phyloP scores from a whole-genome alignment of 2,797 vertebrate genomes.

The Enteromius paludinosus region DNA sequence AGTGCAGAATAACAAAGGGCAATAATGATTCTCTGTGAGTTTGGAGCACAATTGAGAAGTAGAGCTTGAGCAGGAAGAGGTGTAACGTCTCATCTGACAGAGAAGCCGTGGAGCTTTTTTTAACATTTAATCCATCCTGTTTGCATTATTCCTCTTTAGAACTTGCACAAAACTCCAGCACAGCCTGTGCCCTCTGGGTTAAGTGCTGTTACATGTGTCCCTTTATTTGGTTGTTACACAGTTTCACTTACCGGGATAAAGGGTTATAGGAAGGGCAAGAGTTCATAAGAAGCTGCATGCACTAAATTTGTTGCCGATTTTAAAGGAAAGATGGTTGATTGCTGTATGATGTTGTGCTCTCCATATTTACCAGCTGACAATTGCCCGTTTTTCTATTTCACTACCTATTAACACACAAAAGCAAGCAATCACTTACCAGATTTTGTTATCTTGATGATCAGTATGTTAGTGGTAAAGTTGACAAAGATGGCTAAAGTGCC shows the following conservation, averaged over 20 bases:
- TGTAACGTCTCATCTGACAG: constrained; percentile 74
- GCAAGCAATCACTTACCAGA: background rate
- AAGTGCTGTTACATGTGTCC: constrained; percentile 41
- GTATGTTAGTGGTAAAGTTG: background rate
- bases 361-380: background rate
- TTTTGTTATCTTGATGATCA: background rate
- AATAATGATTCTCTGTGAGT: constrained; percentile 44
- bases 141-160: constrained; percentile 44
- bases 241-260: constrained; percentile 10
- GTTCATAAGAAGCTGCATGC: constrained; percentile 17
- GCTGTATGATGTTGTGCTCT: background rate
- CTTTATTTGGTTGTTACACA: constrained; percentile 31
- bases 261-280: constrained; percentile 28
- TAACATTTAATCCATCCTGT: constrained; percentile 51
- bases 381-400: background rate
- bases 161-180: constrained; percentile 11
- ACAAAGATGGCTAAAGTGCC: background rate
- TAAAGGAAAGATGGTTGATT: background rate
- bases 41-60: constrained; percentile 55
- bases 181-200: constrained; percentile 27
- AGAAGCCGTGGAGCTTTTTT: constrained; percentile 48
- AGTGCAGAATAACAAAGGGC: constrained; percentile 43
- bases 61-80: constrained; percentile 68
- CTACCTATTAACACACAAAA: too few species aligned
- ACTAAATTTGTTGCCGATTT: background rate